Conservation (phyloP, 2,888 invertebrate genomes). For the Selenia dentaria region DNA sequence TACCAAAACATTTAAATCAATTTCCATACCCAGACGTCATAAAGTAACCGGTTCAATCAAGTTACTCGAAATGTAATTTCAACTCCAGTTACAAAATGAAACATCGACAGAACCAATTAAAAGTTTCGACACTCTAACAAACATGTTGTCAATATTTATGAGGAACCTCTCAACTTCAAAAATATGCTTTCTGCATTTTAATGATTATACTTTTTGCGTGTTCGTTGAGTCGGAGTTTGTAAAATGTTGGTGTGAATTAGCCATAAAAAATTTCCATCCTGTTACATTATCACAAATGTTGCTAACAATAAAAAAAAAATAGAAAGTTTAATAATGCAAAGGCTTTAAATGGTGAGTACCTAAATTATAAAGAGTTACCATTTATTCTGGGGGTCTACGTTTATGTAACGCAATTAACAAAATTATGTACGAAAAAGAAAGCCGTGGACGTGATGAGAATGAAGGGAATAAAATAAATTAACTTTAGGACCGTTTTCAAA, state of each 20-base stretch:
- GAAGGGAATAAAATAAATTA: slow-evolving; percentile 59
- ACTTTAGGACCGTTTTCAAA: slow-evolving; percentile 52
- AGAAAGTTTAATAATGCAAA: not conserved
- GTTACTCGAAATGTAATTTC: slow-evolving; percentile 14
- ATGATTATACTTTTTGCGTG: slow-evolving; percentile 10
- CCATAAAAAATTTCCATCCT: not conserved
- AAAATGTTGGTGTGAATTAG: not conserved
- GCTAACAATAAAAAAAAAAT: not conserved
- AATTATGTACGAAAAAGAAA: slow-evolving; percentile 51
- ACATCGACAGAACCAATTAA: slow-evolving; percentile 21
- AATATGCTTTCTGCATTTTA: slow-evolving; percentile 16
- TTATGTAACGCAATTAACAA: slow-evolving; percentile 50
- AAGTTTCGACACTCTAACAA: slow-evolving; percentile 20
- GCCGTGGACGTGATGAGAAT: slow-evolving; percentile 60
- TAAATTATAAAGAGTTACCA: slow-evolving; percentile 38
- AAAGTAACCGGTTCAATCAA: slow-evolving; percentile 17
- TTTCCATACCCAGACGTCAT: slow-evolving; percentile 13
- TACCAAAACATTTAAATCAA: slow-evolving; percentile 11
- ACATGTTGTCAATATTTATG: slow-evolving; percentile 26
- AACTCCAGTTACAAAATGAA: slow-evolving; percentile 11
- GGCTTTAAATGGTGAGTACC: slow-evolving; percentile 13
- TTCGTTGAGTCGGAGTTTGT: not conserved
- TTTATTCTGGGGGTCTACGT: slow-evolving; percentile 41
- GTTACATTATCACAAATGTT: not conserved
- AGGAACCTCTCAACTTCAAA: slow-evolving; percentile 12